Evolutionary conservation across 2,113 vertebrate species (phyloP).

Genomic region (Dasyurus viverrinus): DNA sequence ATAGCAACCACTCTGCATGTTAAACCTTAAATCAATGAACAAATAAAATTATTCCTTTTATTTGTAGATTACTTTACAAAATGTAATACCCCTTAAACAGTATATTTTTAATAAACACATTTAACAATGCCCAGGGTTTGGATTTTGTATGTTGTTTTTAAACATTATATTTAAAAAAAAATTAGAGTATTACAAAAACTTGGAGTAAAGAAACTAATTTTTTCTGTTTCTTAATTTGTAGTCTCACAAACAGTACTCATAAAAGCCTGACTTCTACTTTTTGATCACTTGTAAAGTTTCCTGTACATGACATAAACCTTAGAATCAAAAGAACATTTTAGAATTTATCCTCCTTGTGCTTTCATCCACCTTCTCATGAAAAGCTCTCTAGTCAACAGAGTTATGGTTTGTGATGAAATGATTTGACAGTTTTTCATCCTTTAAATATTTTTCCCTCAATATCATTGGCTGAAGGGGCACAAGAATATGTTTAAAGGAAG

Average conservation of each 20-base stretch:
- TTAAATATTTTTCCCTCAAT: background rate
- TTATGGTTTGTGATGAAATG: conserved; percentile 31
- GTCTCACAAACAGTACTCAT: conserved; percentile 59
- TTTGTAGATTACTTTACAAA: conserved; percentile 69
- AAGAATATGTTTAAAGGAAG: conserved; percentile 21
- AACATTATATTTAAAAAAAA: background rate
- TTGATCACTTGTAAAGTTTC: conserved; percentile 66
- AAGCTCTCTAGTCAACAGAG: conserved; percentile 32
- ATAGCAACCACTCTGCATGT: conserved; percentile 73
- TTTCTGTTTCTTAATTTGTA: conserved; percentile 37
- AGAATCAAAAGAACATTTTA: conserved; percentile 66
- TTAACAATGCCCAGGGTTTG: background rate
- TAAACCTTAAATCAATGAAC: conserved; percentile 78
- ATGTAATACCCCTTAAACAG: conserved; percentile 59
- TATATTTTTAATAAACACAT: conserved; percentile 72
- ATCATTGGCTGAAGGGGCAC: background rate
- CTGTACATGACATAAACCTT: conserved; percentile 61
- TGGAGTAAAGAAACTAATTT: background rate
- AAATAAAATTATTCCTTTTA: conserved; percentile 61
- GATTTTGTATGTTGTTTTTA: background rate
- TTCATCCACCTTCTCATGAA: conserved; percentile 48
- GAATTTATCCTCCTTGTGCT: conserved; percentile 62
- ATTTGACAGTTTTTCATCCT: conserved; percentile 27
- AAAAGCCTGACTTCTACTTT: conserved; percentile 56
- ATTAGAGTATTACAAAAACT: background rate